These are phyloP conservation scores for Hirtodrosophila duncani DNA, from an alignment of 2,888 invertebrate genomes.

Conservation along the genomic window DNA sequence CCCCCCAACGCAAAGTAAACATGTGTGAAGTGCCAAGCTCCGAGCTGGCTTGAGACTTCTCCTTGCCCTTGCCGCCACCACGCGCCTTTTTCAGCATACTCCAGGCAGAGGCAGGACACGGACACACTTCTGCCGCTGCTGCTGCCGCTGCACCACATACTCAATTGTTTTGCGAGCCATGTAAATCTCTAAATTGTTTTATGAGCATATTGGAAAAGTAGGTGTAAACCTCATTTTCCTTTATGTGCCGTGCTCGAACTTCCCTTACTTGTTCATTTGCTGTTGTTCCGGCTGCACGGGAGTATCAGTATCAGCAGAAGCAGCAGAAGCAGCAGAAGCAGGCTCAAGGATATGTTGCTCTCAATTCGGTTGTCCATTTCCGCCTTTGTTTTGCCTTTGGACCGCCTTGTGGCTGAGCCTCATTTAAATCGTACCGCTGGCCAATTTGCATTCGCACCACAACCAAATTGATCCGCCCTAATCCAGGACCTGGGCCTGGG, in stretches of 20 bases:
- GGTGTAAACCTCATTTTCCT: slow-evolving; percentile 70
- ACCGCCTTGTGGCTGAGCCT: slow-evolving; percentile 52
- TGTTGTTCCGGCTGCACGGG: slow-evolving; percentile 51
- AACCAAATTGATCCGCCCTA: slow-evolving; percentile 75
- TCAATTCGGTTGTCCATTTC: slow-evolving; percentile 21
- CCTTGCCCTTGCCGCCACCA: too few species aligned
- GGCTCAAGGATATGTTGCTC: slow-evolving; percentile 17
- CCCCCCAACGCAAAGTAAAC: slow-evolving; percentile 38
- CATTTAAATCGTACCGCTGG: slow-evolving; percentile 70
- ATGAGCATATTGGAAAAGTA: slow-evolving; percentile 63
- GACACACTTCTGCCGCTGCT: not conserved
- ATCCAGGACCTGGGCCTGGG: slow-evolving; percentile 31
- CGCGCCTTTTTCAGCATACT: slow-evolving; percentile 34
- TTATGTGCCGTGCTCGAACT: slow-evolving; percentile 41
- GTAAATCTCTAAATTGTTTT: slow-evolving; percentile 71
- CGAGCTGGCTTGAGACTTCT: too few species aligned
- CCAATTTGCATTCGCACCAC: slow-evolving; percentile 76
- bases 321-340: slow-evolving; percentile 53
- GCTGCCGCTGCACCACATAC: slow-evolving; percentile 36
- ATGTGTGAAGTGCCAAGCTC: slow-evolving; percentile 34
- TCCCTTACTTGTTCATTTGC: not conserved
- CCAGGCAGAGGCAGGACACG: too few species aligned
- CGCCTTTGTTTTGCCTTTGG: slow-evolving; percentile 44
- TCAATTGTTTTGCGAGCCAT: slow-evolving; percentile 58
- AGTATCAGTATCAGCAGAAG: too few species aligned